Evolutionary conservation across 2,797 vertebrate genomes (phyloP).

Genomic region (Sparus aurata): DNA sequence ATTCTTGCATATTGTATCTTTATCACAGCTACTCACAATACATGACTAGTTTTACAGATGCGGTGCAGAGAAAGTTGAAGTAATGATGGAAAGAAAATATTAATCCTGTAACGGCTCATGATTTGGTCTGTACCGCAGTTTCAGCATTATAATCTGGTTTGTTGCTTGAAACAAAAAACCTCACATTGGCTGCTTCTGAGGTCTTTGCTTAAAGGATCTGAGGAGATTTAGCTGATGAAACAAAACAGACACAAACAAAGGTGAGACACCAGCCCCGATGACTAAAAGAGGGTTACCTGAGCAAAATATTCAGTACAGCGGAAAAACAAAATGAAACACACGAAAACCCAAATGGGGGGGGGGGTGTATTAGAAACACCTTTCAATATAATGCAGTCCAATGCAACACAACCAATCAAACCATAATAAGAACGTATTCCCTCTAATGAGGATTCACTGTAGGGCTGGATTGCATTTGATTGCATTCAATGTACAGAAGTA

Average conservation of each 20-base stretch:
- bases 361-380: conserved; percentile 21
- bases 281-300: conserved; percentile 68
- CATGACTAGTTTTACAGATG: background rate
- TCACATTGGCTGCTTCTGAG: background rate
- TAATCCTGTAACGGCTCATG: no score
- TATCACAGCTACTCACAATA: background rate
- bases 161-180: conserved; percentile 2
- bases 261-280: conserved; percentile 24
- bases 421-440: conserved; percentile 5
- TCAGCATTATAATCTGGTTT: conserved; percentile 18
- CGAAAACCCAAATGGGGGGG: conserved; percentile 26
- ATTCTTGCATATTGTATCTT: background rate
- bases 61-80: background rate
- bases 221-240: conserved; percentile 35
- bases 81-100: background rate
- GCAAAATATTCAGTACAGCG: conserved; percentile 50
- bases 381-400: conserved; percentile 45
- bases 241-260: conserved; percentile 16
- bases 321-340: conserved; percentile 31
- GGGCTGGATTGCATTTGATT: conserved; percentile 18
- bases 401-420: conserved; percentile 10
- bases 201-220: conserved; percentile 20
- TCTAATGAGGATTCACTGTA: background rate
- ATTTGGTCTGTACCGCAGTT: conserved; percentile 25
- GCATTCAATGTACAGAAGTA: conserved; percentile 15